Base-by-base conservation (phyloP, 2,797 vertebrate genomes). In the Pitangus sulphuratus region DNA sequence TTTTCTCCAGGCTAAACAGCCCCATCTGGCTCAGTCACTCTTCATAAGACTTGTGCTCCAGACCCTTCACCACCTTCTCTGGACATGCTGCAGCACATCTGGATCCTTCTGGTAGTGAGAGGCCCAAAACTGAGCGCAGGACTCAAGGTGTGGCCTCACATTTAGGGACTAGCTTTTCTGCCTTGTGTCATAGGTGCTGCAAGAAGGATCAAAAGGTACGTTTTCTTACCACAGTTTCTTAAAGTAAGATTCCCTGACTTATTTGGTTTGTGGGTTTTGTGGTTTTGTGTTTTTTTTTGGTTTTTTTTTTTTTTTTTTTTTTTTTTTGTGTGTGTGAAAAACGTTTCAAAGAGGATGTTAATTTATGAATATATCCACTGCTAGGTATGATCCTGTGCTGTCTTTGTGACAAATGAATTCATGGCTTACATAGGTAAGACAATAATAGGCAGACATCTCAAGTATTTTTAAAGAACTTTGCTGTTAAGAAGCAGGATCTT, bases 101-200 rank as follows among this genome's bases (percentile, higher is more conserved):
- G 2, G 19, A 12, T 58, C 51, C 6, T 53, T 90, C 37, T 44
- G 20, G 14, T 25, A 44, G 14, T 25, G 33, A 68, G 47, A 4
- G 7, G 8, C 21, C 30, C n/a, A 48, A 42, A 78, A 25, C 8
- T 28, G 37, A 78, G 22, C 26, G 18, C 2, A 37, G 0, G 0
- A 20, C 18, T 75, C 0, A 1, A 66, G 37, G 48, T 51, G 47
- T 0, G 1, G 16, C 31, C 11, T 54, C 22, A 57, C 1, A 0
- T n/a, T n/a, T 3, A 60, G 31, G 16, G 22, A 51, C 8, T 6
- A 56, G 3, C 11, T 84, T 75, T 84, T 45, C 40, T 75, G 16
- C 60, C 87, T 50, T 84, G 15, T 82, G 15, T 39, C 53, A 61
- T 4, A 45, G 25, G 37, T 54, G 11, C 60, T 76, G 16, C 30